These are phyloP conservation scores for Dicrurus megarhynchus DNA, from an alignment of 2,113 vertebrate species.

Conservation along the genomic window DNA sequence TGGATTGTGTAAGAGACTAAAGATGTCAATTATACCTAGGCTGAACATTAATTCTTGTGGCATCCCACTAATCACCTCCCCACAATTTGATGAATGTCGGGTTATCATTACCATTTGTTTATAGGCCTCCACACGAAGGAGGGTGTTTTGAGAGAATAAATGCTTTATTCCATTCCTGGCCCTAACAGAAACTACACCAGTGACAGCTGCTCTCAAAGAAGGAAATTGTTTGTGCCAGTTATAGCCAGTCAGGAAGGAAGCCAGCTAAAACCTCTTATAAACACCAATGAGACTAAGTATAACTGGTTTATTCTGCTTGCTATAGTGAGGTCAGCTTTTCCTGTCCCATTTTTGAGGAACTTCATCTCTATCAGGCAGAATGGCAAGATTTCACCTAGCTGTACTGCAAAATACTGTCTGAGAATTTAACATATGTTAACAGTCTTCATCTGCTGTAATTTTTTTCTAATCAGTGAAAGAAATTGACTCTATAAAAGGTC, in stretches of 20 bases:
- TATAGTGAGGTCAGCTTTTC: slow-evolving; percentile 39
- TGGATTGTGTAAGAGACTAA: neutral
- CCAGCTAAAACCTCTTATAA: slow-evolving; percentile 60
- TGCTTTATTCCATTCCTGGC: slow-evolving; percentile 34
- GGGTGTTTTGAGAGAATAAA: neutral
- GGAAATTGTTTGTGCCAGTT: slow-evolving; percentile 57
- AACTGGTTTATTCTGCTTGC: slow-evolving; percentile 62
- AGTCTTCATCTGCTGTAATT: neutral
- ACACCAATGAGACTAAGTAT: slow-evolving; percentile 45
- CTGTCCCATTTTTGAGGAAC: slow-evolving; percentile 1
- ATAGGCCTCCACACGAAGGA: neutral
- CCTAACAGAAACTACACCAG: slow-evolving; percentile 9
- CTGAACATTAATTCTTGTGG: slow-evolving; percentile 34
- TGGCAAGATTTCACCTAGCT: neutral
- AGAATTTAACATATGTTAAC: neutral
- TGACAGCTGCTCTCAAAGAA: slow-evolving; percentile 40
- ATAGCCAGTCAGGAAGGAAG: slow-evolving; percentile 52
- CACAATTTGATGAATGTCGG: neutral
- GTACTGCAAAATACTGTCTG: neutral
- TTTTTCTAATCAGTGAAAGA: neutral
- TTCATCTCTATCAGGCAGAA: neutral
- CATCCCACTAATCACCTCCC: slow-evolving; percentile 3
- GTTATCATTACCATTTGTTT: slow-evolving; percentile 45
- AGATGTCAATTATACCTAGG: slow-evolving; percentile 5
- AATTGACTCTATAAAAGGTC: neutral